phyloP scores from a whole-genome alignment of 1,140 invertebrate genomes.

The Penaeus chinensis region DNA sequence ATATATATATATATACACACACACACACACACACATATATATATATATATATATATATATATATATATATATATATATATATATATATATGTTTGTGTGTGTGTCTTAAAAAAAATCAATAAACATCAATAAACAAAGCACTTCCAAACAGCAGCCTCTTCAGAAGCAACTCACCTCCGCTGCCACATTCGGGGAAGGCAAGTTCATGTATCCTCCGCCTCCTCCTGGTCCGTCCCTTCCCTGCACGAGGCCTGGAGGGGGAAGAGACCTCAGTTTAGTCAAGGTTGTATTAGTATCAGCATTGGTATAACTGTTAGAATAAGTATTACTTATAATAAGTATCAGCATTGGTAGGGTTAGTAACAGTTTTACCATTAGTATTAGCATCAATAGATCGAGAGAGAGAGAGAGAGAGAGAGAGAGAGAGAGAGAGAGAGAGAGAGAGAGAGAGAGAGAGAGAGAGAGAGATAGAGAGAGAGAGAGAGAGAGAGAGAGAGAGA shows the following conservation, averaged over 20 bases:
- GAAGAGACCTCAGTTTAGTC: conserved; percentile 23
- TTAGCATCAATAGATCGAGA: no score
- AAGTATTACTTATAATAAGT: no score
- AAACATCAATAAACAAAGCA: no score
- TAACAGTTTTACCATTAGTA: no score
- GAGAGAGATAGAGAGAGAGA: conserved; percentile 6
- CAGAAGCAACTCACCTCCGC: conserved; percentile 66
- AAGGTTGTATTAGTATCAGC: neutral
- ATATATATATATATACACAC: no score
- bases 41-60: no score
- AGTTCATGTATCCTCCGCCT: conserved; percentile 68
- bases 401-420: neutral
- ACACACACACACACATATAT: no score
- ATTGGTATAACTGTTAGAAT: no score
- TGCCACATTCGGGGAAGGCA: conserved; percentile 70
- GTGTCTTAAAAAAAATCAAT: no score
- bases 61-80: no score
- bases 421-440: conserved; percentile 11
- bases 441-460: neutral
- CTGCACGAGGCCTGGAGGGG: conserved; percentile 66
- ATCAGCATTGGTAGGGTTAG: no score
- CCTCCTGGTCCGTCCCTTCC: conserved; percentile 67
- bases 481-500: conserved; percentile 22
- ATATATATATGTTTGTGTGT: no score
- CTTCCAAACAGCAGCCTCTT: neutral